A percentile compares a stretch with the other conserved stretches of the same genome.
Evolutionary conservation across 53 echinoderm and acorn worm genomes (phyloP).

Genomic region (Antedon mediterranea): DNA sequence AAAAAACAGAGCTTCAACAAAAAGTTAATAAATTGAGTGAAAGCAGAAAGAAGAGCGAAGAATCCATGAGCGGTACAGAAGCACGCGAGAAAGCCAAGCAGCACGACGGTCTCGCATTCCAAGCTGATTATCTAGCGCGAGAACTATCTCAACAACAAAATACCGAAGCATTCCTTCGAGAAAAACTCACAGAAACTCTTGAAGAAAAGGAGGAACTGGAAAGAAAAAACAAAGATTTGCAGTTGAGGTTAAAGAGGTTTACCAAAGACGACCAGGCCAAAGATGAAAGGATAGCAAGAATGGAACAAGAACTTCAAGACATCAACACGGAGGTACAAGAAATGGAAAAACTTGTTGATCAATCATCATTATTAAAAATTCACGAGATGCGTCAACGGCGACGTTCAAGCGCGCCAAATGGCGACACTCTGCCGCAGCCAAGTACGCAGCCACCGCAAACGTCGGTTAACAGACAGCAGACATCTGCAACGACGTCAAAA

Average conservation of each 20-base stretch:
- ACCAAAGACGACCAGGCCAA: slow-evolving; percentile 86
- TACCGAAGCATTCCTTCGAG: slow-evolving; percentile 63
- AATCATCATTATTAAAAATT: slow-evolving; percentile 32
- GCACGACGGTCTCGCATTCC: slow-evolving; percentile 54
- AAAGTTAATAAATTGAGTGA: slow-evolving; percentile 28
- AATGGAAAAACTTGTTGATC: slow-evolving; percentile 64
- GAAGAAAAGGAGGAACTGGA: slow-evolving; percentile 86
- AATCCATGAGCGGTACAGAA: neutral
- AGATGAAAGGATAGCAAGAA: slow-evolving; percentile 56
- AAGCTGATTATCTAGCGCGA: slow-evolving; percentile 71
- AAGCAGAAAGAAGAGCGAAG: slow-evolving; percentile 11
- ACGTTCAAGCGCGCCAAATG: slow-evolving; percentile 16
- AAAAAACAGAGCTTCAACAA: slow-evolving; percentile 1
- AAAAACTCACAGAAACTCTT: slow-evolving; percentile 69
- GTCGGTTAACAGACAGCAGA: neutral
- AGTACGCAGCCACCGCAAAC: neutral
- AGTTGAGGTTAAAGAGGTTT: slow-evolving; percentile 78
- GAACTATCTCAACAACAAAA: slow-evolving; percentile 68
- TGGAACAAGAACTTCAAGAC: slow-evolving; percentile 67
- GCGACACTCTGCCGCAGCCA: neutral
- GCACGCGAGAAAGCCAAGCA: slow-evolving; percentile 18
- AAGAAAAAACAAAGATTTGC: slow-evolving; percentile 63
- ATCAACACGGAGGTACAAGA: slow-evolving; percentile 49
- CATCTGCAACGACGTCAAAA: slow-evolving; percentile 45
- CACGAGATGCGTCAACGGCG: slow-evolving; percentile 12